Evolutionary conservation across 2,797 vertebrate species (phyloP), one percentile per base, ranked within the genome.

Genomic region (Phoebastria nigripes): DNA sequence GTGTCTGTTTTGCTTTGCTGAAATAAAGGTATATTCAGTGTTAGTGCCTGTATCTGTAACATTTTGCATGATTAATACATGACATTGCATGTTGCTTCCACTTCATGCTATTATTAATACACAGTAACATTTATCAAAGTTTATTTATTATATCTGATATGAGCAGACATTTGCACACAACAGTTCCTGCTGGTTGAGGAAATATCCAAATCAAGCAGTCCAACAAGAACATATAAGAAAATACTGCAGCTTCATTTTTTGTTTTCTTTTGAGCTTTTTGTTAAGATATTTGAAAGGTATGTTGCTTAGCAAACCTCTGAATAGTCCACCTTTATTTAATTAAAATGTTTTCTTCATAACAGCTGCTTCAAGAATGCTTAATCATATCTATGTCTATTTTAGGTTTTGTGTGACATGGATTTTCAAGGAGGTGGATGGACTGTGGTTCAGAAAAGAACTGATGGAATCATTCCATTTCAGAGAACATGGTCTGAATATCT

Each of bases 381-480:
- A 66, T 82, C 18, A 13, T 66, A 70, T n/a, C 33, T 87, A 29
- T 82, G 6, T 81, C 62, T 70, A 1, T 94, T 97, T 87, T 97
- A 99, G 99, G 99, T 99, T 46, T 98, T 99, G 96, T 99, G 99
- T 97, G 99, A 99, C 96, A 99, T 99, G 99, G 99, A 99, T 96
- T 99, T 99, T 91, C 99, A 98, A 99, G 99, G 98, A 91, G 99
- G 99, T 14, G 99, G 99, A 58, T 99, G 99, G 99, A 99, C 99
- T 4, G 98, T 99, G 90, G 97, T 99, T 96, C 99, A 99, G 92
- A 99, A 98, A 95, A 98, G 99, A 96, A 98, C 97, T 15, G 98
- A 99, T 37, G 99, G 99, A 63, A 72, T 98, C 1, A 98, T 98
- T 93, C 98, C 98, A 89, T 99, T 99, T 94, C 99, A 98, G 90